A percentile compares a stretch with the other conserved stretches of the same genome.
These are phyloP conservation scores for Chloroceryle inda DNA, from an alignment of 2,797 vertebrate species.

Conservation along the genomic window DNA sequence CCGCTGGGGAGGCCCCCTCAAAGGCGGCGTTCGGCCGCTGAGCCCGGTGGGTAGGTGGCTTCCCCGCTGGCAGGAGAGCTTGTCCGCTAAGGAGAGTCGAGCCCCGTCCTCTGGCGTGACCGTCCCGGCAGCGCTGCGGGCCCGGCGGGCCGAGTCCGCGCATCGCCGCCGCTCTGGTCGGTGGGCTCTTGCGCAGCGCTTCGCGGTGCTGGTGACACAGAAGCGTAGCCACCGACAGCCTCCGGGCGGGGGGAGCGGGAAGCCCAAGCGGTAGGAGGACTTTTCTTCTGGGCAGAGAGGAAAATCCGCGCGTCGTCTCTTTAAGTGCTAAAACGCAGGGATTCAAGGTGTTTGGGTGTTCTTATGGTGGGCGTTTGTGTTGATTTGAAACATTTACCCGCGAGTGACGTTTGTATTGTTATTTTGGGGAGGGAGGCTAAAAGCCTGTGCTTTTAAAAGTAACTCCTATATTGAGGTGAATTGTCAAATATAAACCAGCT, in stretches of 20 bases:
- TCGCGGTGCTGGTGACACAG: not conserved
- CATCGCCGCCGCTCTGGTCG: not conserved
- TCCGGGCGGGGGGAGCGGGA: too few species aligned
- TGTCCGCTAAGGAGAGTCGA: too few species aligned
- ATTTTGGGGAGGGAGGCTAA: not conserved
- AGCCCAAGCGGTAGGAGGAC: accelerated
- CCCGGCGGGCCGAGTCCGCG: not conserved
- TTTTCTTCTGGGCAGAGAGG: accelerated
- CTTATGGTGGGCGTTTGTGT: accelerated
- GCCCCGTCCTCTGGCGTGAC: not conserved
- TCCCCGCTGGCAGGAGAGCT: not conserved
- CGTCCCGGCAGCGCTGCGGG: not conserved
- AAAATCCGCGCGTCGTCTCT: accelerated
- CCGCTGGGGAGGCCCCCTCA: not conserved
- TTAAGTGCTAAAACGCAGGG: accelerated
- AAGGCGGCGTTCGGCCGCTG: not conserved
- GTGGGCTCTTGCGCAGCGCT: not conserved
- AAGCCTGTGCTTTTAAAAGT: accelerated
- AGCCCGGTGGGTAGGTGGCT: too few species aligned
- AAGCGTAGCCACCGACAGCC: accelerated
- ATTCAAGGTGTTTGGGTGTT: accelerated
- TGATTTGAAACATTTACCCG: not conserved
- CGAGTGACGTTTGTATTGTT: accelerated
- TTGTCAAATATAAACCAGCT: not conserved
- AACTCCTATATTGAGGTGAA: not conserved